A percentile compares a stretch with the other conserved stretches of the same genome.
phyloP scores from a whole-genome alignment of 1,140 invertebrate genomes.

The Condylostylus longicornis region DNA sequence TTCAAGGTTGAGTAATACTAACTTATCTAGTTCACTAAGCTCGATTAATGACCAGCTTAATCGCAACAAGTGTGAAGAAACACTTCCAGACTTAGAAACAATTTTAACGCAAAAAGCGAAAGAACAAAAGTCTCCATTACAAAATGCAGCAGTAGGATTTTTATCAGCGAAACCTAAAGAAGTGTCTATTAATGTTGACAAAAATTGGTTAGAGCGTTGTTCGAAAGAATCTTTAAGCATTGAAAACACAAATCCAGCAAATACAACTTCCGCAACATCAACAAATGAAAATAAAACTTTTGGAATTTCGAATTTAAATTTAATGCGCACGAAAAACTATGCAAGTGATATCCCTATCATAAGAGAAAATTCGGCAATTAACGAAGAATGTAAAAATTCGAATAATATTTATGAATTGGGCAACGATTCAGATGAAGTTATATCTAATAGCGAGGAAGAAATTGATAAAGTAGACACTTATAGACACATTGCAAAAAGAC shows the following conservation, averaged over 20 bases:
- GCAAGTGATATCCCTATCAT: no score
- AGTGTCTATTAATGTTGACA: conserved; percentile 14
- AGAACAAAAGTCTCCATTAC: conserved; percentile 15
- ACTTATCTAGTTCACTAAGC: no score
- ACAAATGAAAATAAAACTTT: no score
- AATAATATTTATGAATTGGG: no score
- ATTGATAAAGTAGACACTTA: conserved; percentile 14
- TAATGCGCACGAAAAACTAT: no score
- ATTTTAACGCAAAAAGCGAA: conserved; percentile 26
- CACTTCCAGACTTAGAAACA: conserved; percentile 26
- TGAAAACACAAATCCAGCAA: no score
- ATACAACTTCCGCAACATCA: no score
- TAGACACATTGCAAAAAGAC: conserved; percentile 21
- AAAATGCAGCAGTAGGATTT: conserved; percentile 9
- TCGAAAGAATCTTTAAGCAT: not conserved
- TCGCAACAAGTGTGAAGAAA: conserved; percentile 2
- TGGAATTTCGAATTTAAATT: no score
- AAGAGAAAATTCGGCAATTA: no score
- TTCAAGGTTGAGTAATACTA: conserved; percentile 18
- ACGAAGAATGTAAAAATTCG: no score
- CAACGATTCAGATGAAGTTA: conserved; percentile 24
- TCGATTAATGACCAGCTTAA: no score
- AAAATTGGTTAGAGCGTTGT: conserved; percentile 18
- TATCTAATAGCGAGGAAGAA: conserved; percentile 26
- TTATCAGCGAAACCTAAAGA: not conserved